phyloP scores from a whole-genome alignment of 2,888 invertebrate species.

The Apantesis nais region DNA sequence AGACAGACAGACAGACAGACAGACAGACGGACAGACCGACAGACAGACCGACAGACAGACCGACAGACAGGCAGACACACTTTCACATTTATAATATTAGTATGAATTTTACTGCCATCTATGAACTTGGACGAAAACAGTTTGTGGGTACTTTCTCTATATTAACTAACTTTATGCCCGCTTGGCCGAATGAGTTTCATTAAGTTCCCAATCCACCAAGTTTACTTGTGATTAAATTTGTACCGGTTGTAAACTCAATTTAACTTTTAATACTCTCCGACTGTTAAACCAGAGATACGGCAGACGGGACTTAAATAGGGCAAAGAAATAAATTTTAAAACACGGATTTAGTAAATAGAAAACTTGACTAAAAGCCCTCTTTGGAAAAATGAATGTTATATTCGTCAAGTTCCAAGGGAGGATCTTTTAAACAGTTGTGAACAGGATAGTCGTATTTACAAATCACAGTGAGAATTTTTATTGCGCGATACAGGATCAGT shows the following conservation, averaged over 20 bases:
- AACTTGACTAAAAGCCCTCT: neutral
- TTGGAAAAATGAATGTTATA: neutral
- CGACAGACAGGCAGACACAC: too few species aligned
- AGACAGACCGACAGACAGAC: too few species aligned
- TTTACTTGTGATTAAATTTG: neutral
- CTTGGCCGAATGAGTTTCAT: neutral
- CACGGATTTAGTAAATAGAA: too few species aligned
- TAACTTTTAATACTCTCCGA: neutral
- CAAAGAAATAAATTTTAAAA: neutral
- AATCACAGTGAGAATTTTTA: too few species aligned
- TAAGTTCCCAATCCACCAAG: neutral
- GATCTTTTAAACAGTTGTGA: neutral
- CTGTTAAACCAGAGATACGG: neutral
- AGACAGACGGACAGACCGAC: too few species aligned
- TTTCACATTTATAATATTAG: too few species aligned
- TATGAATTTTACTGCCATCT: too few species aligned
- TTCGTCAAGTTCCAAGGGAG: neutral
- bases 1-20: too few species aligned
- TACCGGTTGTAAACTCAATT: neutral
- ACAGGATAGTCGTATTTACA: neutral
- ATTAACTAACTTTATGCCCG: neutral
- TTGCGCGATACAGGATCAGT: too few species aligned
- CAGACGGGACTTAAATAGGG: neutral
- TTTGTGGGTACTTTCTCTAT: neutral
- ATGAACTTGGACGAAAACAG: too few species aligned